phyloP scores from a whole-genome alignment of 1,140 invertebrate species.

The Polypedilum vanderplanki region DNA sequence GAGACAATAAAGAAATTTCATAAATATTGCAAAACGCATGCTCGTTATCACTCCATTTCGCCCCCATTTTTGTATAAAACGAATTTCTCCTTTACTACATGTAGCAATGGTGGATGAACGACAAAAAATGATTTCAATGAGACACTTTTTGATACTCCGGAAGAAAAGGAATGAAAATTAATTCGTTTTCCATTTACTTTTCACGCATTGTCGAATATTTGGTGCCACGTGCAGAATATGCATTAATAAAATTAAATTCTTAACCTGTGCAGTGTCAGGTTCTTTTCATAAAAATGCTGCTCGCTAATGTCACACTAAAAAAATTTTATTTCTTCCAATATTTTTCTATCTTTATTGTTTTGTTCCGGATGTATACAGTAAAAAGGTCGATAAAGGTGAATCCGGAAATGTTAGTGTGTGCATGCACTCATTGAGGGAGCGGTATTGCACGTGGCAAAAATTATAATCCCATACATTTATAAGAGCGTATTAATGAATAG shows the following conservation, averaged over 20 bases:
- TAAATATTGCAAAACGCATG: constrained; percentile 29
- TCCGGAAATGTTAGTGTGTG: background rate
- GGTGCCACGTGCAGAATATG: background rate
- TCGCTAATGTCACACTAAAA: background rate
- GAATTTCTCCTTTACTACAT: background rate
- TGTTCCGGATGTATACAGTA: background rate
- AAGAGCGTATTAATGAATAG: background rate
- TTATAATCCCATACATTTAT: constrained; percentile 10
- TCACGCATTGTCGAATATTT: background rate
- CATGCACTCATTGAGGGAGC: background rate
- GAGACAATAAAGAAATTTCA: background rate
- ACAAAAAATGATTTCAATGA: background rate
- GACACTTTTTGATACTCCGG: background rate
- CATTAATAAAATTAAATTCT: constrained; percentile 23
- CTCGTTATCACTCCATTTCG: constrained; percentile 20
- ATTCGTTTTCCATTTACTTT: constrained; percentile 15
- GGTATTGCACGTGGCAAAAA: constrained; percentile 23
- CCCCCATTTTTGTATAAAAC: background rate
- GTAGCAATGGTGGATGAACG: background rate
- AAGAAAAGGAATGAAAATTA: background rate
- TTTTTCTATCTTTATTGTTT: too few species aligned
- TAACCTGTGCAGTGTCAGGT: background rate
- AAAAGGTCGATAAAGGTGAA: constrained; percentile 4
- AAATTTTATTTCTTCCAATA: too few species aligned
- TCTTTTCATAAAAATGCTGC: background rate